phyloP scores from a whole-genome alignment of 2,888 invertebrate genomes.

The Yponomeuta cagnagella region DNA sequence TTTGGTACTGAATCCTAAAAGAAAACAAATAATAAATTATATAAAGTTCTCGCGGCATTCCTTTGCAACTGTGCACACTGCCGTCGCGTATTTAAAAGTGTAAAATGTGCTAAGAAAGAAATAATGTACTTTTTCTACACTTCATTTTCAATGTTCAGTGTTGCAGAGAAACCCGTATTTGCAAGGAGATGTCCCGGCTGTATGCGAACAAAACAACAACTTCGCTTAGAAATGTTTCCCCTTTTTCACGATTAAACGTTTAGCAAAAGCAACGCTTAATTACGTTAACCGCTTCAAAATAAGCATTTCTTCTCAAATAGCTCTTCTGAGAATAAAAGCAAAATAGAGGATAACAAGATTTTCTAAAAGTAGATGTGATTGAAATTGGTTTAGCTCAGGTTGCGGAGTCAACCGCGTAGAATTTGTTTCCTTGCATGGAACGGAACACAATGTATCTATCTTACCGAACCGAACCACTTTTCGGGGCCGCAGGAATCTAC shows the following conservation, averaged over 20 bases:
- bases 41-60: background rate
- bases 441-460: background rate
- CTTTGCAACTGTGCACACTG: background rate
- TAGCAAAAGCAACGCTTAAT: too few relatives aligned
- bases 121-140: constrained; percentile 9
- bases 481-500: background rate
- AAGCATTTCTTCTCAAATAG: background rate
- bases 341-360: background rate
- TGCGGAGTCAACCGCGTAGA: background rate
- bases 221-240: background rate
- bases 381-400: background rate
- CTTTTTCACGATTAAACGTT: background rate
- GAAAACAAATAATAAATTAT: background rate
- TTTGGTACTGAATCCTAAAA: background rate
- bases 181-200: background rate
- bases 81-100: background rate
- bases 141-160: constrained; percentile 3
- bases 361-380: background rate
- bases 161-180: background rate
- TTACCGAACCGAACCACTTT: background rate
- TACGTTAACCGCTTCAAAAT: background rate
- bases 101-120: background rate
- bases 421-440: background rate
- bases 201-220: background rate
- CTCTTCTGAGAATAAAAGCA: background rate